Evolutionary conservation across 2,888 invertebrate species (phyloP).

Genomic region (Lagria hirta): DNA sequence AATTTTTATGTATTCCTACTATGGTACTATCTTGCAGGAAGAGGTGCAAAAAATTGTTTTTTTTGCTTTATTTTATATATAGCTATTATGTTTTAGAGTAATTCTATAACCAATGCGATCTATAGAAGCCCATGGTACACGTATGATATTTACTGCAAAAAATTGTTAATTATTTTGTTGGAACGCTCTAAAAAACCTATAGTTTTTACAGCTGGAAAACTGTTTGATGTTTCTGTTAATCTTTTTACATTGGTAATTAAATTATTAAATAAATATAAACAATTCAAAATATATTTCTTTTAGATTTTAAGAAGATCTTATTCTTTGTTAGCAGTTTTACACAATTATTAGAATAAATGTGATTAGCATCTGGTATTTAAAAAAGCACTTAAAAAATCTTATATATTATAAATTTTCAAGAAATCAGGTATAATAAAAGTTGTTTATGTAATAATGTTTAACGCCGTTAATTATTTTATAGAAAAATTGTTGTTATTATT

Average conservation of each 20-base stretch:
- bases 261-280: too few species aligned
- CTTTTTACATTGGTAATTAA: constrained; percentile 56
- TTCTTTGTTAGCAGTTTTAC: constrained; percentile 32
- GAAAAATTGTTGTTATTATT: too few species aligned
- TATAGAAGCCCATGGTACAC: constrained; percentile 52
- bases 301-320: constrained; percentile 34
- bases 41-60: constrained; percentile 3
- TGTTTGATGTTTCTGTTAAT: constrained; percentile 56
- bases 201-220: constrained; percentile 53
- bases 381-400: too few species aligned
- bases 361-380: too few species aligned
- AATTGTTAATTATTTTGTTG: constrained; percentile 54
- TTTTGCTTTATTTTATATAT: too few species aligned
- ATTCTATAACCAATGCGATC: constrained; percentile 49
- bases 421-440: too few species aligned
- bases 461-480: too few species aligned
- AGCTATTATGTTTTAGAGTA: constrained; percentile 48
- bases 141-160: constrained; percentile 49
- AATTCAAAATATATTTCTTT: constrained; percentile 11
- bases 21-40: constrained; percentile 7
- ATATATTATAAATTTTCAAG: too few species aligned
- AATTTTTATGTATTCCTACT: constrained; percentile 13
- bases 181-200: constrained; percentile 56
- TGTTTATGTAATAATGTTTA: too few species aligned
- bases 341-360: constrained; percentile 22